A percentile compares a stretch with the other conserved stretches of the same genome.
Conservation (phyloP, 1,140 invertebrate genomes). For the Drosophila lini region DNA sequence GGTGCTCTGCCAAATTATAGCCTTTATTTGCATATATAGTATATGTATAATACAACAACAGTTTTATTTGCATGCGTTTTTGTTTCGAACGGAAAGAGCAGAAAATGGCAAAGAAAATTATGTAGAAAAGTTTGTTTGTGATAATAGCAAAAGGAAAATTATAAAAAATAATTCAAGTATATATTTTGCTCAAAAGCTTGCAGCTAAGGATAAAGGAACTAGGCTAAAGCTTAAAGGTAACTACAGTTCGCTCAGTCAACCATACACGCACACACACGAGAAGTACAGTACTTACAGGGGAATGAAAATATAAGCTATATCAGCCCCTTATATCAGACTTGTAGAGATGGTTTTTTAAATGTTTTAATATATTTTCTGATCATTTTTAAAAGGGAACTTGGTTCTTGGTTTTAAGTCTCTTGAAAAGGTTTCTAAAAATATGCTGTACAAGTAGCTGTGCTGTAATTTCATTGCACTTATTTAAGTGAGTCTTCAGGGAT, state of each 20-base stretch:
- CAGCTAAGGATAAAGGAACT: slow-evolving; percentile 40
- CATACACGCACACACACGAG: slow-evolving; percentile 28
- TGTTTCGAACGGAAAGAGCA: slow-evolving; percentile 48
- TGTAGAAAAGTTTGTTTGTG: slow-evolving; percentile 27
- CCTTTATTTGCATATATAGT: slow-evolving; percentile 66
- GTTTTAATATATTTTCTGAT: too few species aligned
- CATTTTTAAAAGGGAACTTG: not conserved
- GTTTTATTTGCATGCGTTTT: slow-evolving; percentile 50
- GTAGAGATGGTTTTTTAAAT: not conserved
- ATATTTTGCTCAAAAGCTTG: slow-evolving; percentile 48
- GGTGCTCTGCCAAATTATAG: slow-evolving; percentile 81
- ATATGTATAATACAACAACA: slow-evolving; percentile 44
- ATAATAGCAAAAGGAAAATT: slow-evolving; percentile 55
- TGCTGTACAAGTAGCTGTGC: not conserved
- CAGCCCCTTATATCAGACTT: not conserved
- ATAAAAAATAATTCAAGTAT: slow-evolving; percentile 12
- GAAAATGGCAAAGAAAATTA: slow-evolving; percentile 58
- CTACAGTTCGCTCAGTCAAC: slow-evolving; percentile 30
- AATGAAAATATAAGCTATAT: not conserved
- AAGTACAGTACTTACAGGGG: slow-evolving; percentile 2
- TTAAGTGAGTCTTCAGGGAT: not conserved
- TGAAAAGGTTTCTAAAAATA: not conserved
- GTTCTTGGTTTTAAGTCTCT: not conserved
- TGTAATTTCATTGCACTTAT: not conserved
- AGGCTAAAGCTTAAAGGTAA: slow-evolving; percentile 56